These are phyloP conservation scores for Mesoligia furuncula DNA, from an alignment of 2,888 invertebrate genomes.

Conservation along the genomic window DNA sequence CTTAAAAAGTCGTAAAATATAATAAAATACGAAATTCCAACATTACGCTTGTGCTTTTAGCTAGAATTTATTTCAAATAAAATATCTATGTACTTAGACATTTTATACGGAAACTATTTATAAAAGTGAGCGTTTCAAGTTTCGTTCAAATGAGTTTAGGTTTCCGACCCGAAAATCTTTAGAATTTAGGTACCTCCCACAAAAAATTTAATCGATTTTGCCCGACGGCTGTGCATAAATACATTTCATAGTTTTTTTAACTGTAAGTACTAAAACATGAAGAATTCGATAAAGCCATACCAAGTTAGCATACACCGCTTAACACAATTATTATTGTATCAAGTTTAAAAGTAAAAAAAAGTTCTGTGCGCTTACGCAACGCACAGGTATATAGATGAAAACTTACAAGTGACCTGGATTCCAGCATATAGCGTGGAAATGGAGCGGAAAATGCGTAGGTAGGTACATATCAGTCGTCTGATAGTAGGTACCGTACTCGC, in stretches of 20 bases:
- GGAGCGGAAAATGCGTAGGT: slow-evolving; percentile 48
- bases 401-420: slow-evolving; percentile 55
- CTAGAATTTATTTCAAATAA: slow-evolving; percentile 25
- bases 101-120: slow-evolving; percentile 48
- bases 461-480: slow-evolving; percentile 1
- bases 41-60: slow-evolving; percentile 9
- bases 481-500: slow-evolving; percentile 4
- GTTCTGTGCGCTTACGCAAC: slow-evolving; percentile 31
- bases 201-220: slow-evolving; percentile 77
- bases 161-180: slow-evolving; percentile 75
- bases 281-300: slow-evolving; percentile 28
- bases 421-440: slow-evolving; percentile 44
- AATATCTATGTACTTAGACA: slow-evolving; percentile 25
- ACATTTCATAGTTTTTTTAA: slow-evolving; percentile 28
- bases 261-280: slow-evolving; percentile 17
- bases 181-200: slow-evolving; percentile 61
- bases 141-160: slow-evolving; percentile 73
- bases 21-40: slow-evolving; percentile 27
- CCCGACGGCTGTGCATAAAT: slow-evolving; percentile 68
- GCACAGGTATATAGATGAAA: slow-evolving; percentile 34
- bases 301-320: slow-evolving; percentile 2
- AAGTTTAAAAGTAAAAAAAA: slow-evolving; percentile 20
- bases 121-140: slow-evolving; percentile 67
- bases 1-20: slow-evolving; percentile 4
- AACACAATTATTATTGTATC: slow-evolving; percentile 8